phyloP scores from a whole-genome alignment of 2,888 invertebrate genomes.

The Alsophila aescularia region DNA sequence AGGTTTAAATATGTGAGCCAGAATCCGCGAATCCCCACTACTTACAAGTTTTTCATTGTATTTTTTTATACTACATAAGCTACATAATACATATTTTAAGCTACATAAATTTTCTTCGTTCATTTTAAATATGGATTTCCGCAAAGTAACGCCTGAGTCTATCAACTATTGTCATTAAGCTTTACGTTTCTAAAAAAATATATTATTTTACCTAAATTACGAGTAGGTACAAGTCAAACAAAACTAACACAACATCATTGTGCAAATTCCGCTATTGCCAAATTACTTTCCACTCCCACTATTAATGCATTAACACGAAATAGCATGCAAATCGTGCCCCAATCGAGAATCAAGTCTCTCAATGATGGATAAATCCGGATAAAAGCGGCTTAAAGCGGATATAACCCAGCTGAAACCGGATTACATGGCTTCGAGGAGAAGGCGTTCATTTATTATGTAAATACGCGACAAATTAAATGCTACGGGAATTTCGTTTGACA shows the following conservation, averaged over 20 bases:
- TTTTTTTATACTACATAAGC: too few species aligned
- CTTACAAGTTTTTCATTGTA: too few species aligned
- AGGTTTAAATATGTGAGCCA: too few species aligned
- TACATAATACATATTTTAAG: too few species aligned
- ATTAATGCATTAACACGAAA: constrained; percentile 71
- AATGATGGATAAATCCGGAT: constrained; percentile 81
- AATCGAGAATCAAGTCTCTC: constrained; percentile 82
- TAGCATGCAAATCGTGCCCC: constrained; percentile 78
- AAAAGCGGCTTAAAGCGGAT: constrained; percentile 59
- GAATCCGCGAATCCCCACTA: too few species aligned
- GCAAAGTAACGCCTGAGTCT: too few species aligned
- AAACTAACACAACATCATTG: constrained; percentile 30
- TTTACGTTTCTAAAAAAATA: too few species aligned
- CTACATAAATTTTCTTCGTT: too few species aligned
- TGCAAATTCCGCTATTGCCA: constrained; percentile 56
- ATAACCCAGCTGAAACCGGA: constrained; percentile 71
- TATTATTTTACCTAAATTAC: too few species aligned
- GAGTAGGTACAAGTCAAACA: background rate
- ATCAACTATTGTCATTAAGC: too few species aligned
- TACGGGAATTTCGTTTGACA: constrained; percentile 80
- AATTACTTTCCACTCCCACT: constrained; percentile 67
- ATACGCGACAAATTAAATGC: constrained; percentile 84
- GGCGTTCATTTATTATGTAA: constrained; percentile 84
- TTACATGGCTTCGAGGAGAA: constrained; percentile 69
- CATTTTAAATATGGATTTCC: too few species aligned